A percentile compares a stretch with the other conserved stretches of the same genome.
Conservation (phyloP, 2,797 vertebrate genomes). For the Pipistrellus pygmaeus region DNA sequence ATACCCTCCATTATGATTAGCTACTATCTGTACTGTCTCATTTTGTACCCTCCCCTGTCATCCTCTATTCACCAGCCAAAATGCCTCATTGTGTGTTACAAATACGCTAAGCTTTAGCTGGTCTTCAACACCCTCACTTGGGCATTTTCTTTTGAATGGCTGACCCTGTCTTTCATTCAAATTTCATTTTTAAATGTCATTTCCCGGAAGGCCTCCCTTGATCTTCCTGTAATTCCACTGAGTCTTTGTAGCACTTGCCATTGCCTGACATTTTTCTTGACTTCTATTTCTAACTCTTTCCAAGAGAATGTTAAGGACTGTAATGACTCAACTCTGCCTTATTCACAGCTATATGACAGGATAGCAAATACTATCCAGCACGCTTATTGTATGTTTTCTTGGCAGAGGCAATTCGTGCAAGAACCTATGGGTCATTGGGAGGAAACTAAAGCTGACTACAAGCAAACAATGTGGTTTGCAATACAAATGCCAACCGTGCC, state of each 20-base stretch:
- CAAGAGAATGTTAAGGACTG: neutral
- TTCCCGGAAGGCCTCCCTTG: neutral
- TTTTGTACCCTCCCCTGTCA: rapidly evolving
- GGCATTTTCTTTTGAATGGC: neutral
- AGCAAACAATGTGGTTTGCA: neutral
- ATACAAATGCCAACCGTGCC: neutral
- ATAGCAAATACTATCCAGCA: neutral
- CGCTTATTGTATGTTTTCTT: neutral
- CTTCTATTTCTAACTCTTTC: constrained; percentile 11
- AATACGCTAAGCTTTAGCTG: neutral
- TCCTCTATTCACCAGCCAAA: neutral
- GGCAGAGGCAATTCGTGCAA: neutral
- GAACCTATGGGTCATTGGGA: neutral
- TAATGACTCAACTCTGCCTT: neutral
- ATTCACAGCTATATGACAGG: neutral
- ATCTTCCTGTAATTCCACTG: neutral
- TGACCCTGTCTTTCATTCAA: neutral
- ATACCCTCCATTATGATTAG: rapidly evolving
- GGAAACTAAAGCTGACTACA: neutral
- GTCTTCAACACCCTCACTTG: neutral
- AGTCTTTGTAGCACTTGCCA: neutral
- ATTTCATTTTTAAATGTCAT: constrained; percentile 34
- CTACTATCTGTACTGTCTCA: rapidly evolving
- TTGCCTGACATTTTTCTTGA: neutral
- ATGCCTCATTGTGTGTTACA: neutral